Base-by-base conservation (phyloP, 2,888 invertebrate genomes). In the Aporophyla lueneburgensis region DNA sequence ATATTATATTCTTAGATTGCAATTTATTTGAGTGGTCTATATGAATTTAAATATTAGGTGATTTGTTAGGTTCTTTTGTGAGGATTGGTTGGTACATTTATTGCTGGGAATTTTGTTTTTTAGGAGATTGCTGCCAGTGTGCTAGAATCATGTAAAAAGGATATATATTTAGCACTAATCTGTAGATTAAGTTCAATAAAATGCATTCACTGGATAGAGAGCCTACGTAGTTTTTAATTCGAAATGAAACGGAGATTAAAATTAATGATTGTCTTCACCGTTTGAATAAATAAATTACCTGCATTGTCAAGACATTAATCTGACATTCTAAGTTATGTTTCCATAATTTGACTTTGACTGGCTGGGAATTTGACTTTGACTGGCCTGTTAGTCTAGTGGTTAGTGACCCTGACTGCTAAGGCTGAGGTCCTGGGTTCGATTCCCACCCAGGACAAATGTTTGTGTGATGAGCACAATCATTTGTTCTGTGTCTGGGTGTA, bases 1-100 rank as follows among this genome's bases (percentile, higher is more conserved):
- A 85, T 83, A 86, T 87, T 85, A 86, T 82, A 81, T 86, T 85
- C 84, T 78, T 81, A 80, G 82, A 85, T 78, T 84, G 81, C 78
- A 85, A 85, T 89, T 87, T 84, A 79, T 87, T 85, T 77, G 69
- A 88, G 78, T 78, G 78, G 74, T 69, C 61, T 74, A 79, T 79
- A 76, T 71, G 67, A 74, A 79, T 85, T 76, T 79, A 69, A 72
- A 77, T 78, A 56, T 68, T 27, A 73, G 12, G n/a, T 21, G 40
- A 49, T 74, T 78, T 72, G 65, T 72, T 71, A n/a, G 19, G 24
- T 46, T 69, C 51, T 40, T 72, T 74, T 58, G 27, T 66, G 33
- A 43, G 12, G 53, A 24, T 24, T 56, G 33, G n/a, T 27, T 49
- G n/a, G 51, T 14, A 7, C 21, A 33, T 71, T 19, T 78, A 7